A percentile compares a stretch with the other conserved stretches of the same genome.
Conservation (phyloP, 2,797 vertebrate genomes). For the Oryzias sinensis region DNA sequence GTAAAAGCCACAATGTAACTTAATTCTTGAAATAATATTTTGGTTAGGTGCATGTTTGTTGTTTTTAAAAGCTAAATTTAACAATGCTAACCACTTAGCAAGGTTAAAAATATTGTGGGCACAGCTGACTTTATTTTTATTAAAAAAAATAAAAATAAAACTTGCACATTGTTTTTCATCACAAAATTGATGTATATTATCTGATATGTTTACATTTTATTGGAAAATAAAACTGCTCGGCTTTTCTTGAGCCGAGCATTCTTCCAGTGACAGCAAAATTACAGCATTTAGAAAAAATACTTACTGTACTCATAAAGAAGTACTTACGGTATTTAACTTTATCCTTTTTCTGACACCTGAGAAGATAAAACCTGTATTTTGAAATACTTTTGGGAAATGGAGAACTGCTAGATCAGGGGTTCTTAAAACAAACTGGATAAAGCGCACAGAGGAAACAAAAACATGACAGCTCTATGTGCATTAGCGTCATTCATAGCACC, state of each 20-base stretch:
- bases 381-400: neutral
- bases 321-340: neutral
- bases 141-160: no score
- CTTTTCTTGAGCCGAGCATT: no score
- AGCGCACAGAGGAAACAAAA: conserved; percentile 44
- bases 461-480: conserved; percentile 69
- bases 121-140: no score
- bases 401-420: neutral
- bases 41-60: neutral
- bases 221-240: no score
- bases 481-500: conserved; percentile 75
- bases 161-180: no score
- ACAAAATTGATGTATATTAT: no score
- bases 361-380: neutral
- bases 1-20: conserved; percentile 4
- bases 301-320: conserved; percentile 1
- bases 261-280: no score
- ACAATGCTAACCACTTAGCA: no score
- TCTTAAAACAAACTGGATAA: conserved; percentile 37
- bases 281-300: neutral
- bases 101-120: no score
- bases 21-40: neutral
- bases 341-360: conserved; percentile 1
- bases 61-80: no score
- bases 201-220: no score